A percentile compares a stretch with the other conserved stretches of the same genome.
These are phyloP conservation scores for Cygnus buccinator DNA, from an alignment of 2,113 vertebrate genomes.

Conservation along the genomic window DNA sequence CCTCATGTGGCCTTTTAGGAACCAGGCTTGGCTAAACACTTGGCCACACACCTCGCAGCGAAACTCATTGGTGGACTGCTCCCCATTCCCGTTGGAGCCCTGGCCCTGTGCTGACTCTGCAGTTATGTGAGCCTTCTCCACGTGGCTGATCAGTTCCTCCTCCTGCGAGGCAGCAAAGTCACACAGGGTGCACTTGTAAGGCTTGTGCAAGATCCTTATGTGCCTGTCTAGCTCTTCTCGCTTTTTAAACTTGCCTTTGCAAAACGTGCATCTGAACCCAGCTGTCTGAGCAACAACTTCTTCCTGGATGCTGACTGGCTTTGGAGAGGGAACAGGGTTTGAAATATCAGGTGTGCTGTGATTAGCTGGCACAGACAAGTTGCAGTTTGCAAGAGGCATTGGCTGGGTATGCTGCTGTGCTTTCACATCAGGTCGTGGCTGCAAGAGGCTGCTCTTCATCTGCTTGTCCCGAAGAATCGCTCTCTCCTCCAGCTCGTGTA, in stretches of 20 bases:
- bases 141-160: conserved; percentile 96
- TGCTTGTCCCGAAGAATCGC: conserved; percentile 97
- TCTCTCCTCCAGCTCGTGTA: conserved; percentile 96
- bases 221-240: conserved; percentile 96
- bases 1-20: conserved; percentile 98
- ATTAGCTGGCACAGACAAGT: conserved; percentile 83
- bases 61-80: conserved; percentile 90
- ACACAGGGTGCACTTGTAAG: conserved; percentile 98
- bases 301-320: conserved; percentile 85
- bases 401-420: conserved; percentile 81
- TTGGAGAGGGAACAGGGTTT: conserved; percentile 89
- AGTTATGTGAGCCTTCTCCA: conserved; percentile 98
- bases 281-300: conserved; percentile 84
- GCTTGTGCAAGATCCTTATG: conserved; percentile 98
- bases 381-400: conserved; percentile 84
- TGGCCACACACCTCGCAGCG: conserved; percentile 97
- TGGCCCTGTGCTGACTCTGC: conserved; percentile 92
- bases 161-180: conserved; percentile 97
- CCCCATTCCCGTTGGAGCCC: conserved; percentile 82
- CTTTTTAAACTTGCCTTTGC: conserved; percentile 99
- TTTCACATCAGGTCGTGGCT: conserved; percentile 85
- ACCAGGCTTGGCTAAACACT: conserved; percentile 99
- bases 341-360: conserved; percentile 84
- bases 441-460: conserved; percentile 90
- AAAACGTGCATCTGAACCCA: conserved; percentile 97